These are phyloP conservation scores for Drosophila kurseongensis DNA, from an alignment of 1,140 invertebrate genomes.

Conservation along the genomic window DNA sequence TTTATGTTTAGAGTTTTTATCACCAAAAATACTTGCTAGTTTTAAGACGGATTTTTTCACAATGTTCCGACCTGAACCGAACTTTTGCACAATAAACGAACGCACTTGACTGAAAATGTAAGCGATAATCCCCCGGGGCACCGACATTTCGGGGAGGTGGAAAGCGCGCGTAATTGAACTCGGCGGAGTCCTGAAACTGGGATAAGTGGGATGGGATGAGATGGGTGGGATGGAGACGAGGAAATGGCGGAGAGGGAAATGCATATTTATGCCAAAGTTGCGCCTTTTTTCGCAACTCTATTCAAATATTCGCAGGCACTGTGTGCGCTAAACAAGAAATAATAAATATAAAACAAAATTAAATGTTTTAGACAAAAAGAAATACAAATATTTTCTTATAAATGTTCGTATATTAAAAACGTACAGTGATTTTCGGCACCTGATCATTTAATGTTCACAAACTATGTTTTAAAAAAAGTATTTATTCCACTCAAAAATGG, in stretches of 20 bases:
- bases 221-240: constrained; percentile 1
- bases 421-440: too few relatives aligned
- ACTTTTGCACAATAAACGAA: constrained; percentile 67
- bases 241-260: constrained; percentile 3
- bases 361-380: too few relatives aligned
- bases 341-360: neutral
- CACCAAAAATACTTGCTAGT: neutral
- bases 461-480: too few relatives aligned
- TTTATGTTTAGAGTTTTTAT: neutral
- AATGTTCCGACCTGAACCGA: constrained; percentile 19
- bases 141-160: constrained; percentile 47
- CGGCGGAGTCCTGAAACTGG: constrained; percentile 27
- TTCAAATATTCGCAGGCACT: constrained; percentile 39
- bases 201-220: constrained; percentile 10
- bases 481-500: too few relatives aligned
- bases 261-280: constrained; percentile 75
- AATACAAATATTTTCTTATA: neutral
- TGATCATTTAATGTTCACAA: too few relatives aligned
- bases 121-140: constrained; percentile 75
- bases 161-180: constrained; percentile 72
- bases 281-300: constrained; percentile 47
- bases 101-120: constrained; percentile 77
- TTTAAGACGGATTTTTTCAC: neutral
- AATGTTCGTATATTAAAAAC: too few relatives aligned
- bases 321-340: constrained; percentile 3